A percentile compares a stretch with the other conserved stretches of the same genome.
Evolutionary conservation across 1,140 invertebrate genomes (phyloP).

Genomic region (Papilio helenus): DNA sequence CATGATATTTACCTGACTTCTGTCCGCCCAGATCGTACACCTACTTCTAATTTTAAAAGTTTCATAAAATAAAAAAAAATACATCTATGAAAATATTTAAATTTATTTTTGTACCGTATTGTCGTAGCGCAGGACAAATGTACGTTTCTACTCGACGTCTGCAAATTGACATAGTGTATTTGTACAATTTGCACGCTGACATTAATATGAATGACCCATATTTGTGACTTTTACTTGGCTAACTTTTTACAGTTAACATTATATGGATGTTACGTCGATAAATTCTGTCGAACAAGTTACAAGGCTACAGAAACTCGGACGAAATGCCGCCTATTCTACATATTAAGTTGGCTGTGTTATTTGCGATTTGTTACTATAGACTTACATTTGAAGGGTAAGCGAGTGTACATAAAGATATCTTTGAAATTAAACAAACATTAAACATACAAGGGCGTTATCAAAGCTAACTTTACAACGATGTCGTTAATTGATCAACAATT

Average conservation of each 20-base stretch:
- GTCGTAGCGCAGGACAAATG: conserved; percentile 24
- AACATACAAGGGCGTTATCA: conserved; percentile 43
- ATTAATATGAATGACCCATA: conserved; percentile 27
- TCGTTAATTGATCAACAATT: conserved; percentile 55
- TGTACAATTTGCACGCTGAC: conserved; percentile 25
- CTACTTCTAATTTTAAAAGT: not conserved
- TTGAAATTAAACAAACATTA: conserved; percentile 39
- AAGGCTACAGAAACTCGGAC: not conserved
- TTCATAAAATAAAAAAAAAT: not conserved
- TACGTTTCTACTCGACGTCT: conserved; percentile 8
- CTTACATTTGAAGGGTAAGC: conserved; percentile 30
- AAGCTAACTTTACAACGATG: conserved; percentile 40
- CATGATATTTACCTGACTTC: not conserved
- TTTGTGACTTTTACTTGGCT: conserved; percentile 31
- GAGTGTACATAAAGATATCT: conserved; percentile 44
- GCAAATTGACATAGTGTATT: conserved; percentile 23
- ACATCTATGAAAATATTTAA: not conserved
- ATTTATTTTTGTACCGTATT: not conserved
- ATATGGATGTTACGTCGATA: conserved; percentile 23
- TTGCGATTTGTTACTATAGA: conserved; percentile 7
- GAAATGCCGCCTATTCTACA: conserved; percentile 9
- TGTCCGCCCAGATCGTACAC: not conserved
- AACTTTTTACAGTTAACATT: conserved; percentile 30
- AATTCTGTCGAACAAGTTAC: not conserved
- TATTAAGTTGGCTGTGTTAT: not conserved